Evolutionary conservation across 2,113 vertebrate genomes (phyloP).

Genomic region (Anser cygnoides): DNA sequence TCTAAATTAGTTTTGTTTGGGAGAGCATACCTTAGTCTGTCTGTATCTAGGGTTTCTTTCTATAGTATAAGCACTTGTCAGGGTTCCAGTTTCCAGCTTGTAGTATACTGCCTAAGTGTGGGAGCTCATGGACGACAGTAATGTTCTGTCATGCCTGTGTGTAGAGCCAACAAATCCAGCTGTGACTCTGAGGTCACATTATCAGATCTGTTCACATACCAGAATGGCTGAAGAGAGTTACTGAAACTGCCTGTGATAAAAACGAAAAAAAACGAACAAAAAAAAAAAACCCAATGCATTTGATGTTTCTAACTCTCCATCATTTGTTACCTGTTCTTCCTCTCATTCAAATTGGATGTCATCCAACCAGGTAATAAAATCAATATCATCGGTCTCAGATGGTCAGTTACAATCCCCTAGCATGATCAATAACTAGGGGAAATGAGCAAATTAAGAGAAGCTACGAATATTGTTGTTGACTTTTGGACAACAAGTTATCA

Average conservation of each 20-base stretch:
- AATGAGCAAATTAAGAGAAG: constrained; percentile 7
- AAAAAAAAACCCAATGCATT: not conserved
- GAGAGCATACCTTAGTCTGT: not conserved
- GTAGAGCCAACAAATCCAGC: not conserved
- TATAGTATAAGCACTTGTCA: not conserved
- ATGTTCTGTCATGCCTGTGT: fast-evolving
- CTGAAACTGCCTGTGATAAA: not conserved
- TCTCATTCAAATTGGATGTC: not conserved
- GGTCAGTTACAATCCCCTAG: not conserved
- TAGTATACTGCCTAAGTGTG: too few relatives aligned
- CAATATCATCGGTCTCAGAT: not conserved
- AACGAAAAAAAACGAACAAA: not conserved
- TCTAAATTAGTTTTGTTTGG: not conserved
- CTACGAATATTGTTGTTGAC: not conserved
- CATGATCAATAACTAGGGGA: not conserved
- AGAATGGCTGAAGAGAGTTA: not conserved
- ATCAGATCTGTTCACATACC: not conserved
- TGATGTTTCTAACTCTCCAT: not conserved
- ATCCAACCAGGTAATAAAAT: not conserved
- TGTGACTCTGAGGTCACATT: not conserved
- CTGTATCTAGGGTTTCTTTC: not conserved
- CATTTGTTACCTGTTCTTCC: not conserved
- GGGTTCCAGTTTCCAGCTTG: not conserved
- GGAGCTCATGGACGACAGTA: not conserved
- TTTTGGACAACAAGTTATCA: constrained; percentile 11